phyloP scores from a whole-genome alignment of 92 coral and sea anemone genomes.

The Isaurus tuberculatus region DNA sequence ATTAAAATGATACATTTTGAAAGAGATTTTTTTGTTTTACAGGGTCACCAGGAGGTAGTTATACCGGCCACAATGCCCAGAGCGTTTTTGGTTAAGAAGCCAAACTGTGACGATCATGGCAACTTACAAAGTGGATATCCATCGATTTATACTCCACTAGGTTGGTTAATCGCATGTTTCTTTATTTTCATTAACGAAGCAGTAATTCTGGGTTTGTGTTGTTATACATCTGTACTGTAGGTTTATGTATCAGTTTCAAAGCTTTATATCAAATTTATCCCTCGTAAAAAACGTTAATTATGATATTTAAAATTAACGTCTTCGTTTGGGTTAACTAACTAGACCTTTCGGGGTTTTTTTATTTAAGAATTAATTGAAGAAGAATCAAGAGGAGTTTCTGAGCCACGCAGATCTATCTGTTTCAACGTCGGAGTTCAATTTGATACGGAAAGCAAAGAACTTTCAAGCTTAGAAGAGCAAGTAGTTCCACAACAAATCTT shows the following conservation, averaged over 20 bases:
- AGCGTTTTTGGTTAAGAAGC: constrained; percentile 38
- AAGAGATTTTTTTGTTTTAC: constrained; percentile 20
- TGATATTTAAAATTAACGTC: not conserved
- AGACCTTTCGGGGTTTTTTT: not conserved
- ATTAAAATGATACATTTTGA: constrained; percentile 16
- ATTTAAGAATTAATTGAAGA: not conserved
- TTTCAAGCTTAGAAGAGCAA: not conserved
- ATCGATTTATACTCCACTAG: not conserved
- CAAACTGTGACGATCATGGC: not conserved
- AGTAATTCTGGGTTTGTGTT: not conserved
- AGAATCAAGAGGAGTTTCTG: not conserved
- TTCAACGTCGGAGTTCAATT: constrained; percentile 22
- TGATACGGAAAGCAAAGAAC: not conserved
- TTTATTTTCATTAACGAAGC: constrained; percentile 9
- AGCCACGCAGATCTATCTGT: not conserved
- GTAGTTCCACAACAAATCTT: not conserved
- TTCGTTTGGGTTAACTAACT: not conserved
- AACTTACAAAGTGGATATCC: constrained; percentile 3
- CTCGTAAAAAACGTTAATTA: too few species aligned
- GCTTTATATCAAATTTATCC: not conserved
- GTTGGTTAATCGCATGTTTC: constrained; percentile 24
- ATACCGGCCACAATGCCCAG: constrained; percentile 32
- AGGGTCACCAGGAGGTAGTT: constrained; percentile 3
- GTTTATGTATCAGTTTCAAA: not conserved
- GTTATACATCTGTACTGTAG: not conserved